A percentile compares a stretch with the other conserved stretches of the same genome.
Evolutionary conservation across 2,797 vertebrate genomes (phyloP).

Genomic region (Sebastes minor): DNA sequence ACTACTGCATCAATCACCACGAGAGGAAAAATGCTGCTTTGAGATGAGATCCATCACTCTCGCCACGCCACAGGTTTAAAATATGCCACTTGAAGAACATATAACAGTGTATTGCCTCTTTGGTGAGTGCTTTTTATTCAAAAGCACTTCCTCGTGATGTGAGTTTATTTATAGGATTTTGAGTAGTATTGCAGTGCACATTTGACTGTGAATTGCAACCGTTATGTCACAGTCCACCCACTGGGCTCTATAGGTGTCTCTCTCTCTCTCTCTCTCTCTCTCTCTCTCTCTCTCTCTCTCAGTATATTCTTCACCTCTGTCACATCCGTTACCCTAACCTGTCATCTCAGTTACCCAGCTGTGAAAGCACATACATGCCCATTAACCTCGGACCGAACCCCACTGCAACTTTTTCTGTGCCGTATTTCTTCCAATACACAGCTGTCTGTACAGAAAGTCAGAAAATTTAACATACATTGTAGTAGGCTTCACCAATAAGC

Average conservation of each 20-base stretch:
- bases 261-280: conserved; percentile 1
- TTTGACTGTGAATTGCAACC: conserved; percentile 1
- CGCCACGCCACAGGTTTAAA: neutral
- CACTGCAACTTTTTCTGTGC: neutral
- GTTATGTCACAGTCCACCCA: conserved; percentile 2
- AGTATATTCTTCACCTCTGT: neutral
- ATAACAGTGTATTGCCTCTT: neutral
- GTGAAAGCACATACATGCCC: conserved; percentile 12
- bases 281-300: conserved; percentile 1
- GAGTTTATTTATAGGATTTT: neutral
- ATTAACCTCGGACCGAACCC: conserved; percentile 26
- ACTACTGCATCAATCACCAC: conserved; percentile 59
- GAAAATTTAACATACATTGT: neutral
- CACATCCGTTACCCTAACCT: neutral
- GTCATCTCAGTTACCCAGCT: conserved; percentile 4
- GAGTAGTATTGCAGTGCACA: neutral
- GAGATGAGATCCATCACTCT: conserved; percentile 35
- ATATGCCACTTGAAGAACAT: conserved; percentile 19
- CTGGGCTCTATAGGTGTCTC: neutral
- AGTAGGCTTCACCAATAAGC: neutral
- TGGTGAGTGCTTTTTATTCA: neutral
- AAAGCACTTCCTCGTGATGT: neutral
- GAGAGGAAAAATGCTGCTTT: conserved; percentile 41
- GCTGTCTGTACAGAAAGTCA: neutral
- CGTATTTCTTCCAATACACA: conserved; percentile 9